Percentiles rank a stretch among this genome's conserved stretches.
Conservation (phyloP, 2,113 vertebrate species). For the Cryptomyrus ogoouensis region DNA sequence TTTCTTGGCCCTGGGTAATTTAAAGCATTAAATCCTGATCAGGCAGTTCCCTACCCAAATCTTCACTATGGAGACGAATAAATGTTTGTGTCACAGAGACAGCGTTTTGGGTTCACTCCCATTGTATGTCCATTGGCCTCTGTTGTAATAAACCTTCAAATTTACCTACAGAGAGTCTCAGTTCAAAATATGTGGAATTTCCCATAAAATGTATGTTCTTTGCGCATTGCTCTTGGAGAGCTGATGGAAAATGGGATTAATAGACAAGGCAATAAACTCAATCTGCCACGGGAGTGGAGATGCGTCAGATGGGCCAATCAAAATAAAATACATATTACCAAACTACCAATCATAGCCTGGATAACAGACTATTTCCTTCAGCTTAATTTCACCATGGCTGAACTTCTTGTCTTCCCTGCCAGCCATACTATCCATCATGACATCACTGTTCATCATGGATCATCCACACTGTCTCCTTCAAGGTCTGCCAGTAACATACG, state of each 20-base stretch:
- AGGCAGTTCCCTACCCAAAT: not conserved
- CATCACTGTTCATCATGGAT: not conserved
- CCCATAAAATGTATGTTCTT: not conserved
- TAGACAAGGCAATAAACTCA: not conserved
- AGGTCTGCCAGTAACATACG: not conserved
- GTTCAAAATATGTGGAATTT: not conserved
- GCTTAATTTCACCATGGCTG: not conserved
- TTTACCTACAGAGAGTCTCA: not conserved
- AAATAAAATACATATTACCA: not conserved
- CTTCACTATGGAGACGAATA: slow-evolving; percentile 1
- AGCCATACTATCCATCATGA: not conserved
- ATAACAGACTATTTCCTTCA: not conserved
- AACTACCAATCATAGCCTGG: not conserved
- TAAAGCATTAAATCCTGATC: not conserved
- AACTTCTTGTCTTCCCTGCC: not conserved
- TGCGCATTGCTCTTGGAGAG: not conserved
- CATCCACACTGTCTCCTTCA: not conserved
- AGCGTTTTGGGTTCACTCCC: not conserved
- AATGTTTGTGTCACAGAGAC: not conserved
- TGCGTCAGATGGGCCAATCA: not conserved
- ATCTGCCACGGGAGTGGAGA: not conserved
- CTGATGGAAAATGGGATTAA: not conserved
- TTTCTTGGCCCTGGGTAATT: not conserved
- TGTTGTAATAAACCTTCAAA: not conserved
- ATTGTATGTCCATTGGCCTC: not conserved